phyloP scores from a whole-genome alignment of 2,888 invertebrate genomes.

The Schrankia costaestrigalis region DNA sequence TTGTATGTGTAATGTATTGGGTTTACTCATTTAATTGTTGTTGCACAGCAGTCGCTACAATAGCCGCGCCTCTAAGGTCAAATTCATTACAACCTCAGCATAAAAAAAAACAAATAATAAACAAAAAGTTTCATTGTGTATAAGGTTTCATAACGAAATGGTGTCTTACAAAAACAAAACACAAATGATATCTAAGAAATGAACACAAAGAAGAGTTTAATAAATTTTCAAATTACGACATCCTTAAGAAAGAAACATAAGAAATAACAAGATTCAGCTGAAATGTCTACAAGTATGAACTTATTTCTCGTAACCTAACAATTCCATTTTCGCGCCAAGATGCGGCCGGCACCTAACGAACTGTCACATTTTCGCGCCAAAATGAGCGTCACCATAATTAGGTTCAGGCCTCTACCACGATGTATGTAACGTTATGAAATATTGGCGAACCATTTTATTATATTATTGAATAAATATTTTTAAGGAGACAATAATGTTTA shows the following conservation, averaged over 20 bases:
- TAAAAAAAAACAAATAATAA: no score
- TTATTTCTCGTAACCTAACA: constrained; percentile 33
- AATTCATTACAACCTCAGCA: no score
- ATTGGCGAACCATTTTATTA: constrained; percentile 11
- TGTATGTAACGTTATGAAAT: constrained; percentile 24
- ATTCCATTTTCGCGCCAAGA: constrained; percentile 42
- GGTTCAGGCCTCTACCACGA: constrained; percentile 45
- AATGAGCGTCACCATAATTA: constrained; percentile 62
- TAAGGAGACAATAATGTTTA: no score
- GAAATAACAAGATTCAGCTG: constrained; percentile 23
- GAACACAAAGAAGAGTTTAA: constrained; percentile 15
- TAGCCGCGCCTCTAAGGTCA: no score
- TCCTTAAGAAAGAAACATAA: constrained; percentile 16
- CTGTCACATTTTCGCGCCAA: constrained; percentile 67
- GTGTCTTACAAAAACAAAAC: no score
- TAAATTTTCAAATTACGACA: constrained; percentile 14
- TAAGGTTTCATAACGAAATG: no score
- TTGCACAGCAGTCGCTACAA: no score
- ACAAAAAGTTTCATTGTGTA: no score
- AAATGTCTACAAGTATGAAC: constrained; percentile 23
- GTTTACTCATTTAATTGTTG: no score
- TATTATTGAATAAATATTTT: not conserved
- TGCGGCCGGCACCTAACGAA: constrained; percentile 59
- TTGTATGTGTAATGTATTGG: no score
- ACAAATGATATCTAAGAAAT: no score